These are phyloP conservation scores for Esperia sulphurella DNA, from an alignment of 2,888 invertebrate genomes.

Conservation along the genomic window DNA sequence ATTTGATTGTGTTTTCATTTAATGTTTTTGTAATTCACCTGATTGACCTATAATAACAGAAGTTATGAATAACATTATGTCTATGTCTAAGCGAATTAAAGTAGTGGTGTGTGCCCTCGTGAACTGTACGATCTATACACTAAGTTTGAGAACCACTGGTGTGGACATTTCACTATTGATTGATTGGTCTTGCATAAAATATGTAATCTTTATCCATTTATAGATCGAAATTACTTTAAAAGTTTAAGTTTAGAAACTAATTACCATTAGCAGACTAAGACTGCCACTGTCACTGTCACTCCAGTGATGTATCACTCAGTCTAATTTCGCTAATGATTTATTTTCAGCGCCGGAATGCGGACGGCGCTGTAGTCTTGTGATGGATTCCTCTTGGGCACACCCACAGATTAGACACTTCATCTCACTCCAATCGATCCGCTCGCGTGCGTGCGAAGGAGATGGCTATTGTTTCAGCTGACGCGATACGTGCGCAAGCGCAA, in stretches of 20 bases:
- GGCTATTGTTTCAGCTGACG: conserved; percentile 23
- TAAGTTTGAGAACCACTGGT: no score
- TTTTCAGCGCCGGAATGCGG: conserved; percentile 64
- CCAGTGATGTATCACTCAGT: conserved; percentile 23
- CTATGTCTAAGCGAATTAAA: no score
- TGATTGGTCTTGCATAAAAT: no score
- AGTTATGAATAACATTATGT: no score
- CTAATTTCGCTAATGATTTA: conserved; percentile 57
- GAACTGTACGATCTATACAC: no score
- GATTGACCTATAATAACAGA: no score
- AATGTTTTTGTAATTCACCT: no score
- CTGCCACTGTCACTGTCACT: not conserved
- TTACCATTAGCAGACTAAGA: conserved; percentile 3
- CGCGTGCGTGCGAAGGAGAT: conserved; percentile 37
- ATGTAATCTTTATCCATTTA: not conserved
- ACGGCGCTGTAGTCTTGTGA: conserved; percentile 52
- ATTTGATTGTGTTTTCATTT: no score
- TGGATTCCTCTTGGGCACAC: conserved; percentile 40
- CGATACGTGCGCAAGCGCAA: conserved; percentile 34
- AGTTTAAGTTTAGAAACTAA: conserved; percentile 8
- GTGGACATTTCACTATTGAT: no score
- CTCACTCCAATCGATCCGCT: conserved; percentile 9
- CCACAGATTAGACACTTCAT: conserved; percentile 22
- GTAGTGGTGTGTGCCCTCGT: no score
- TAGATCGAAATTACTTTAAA: not conserved